Evolutionary conservation across 2,797 vertebrate species (phyloP).

Genomic region (Xyrichtys novacula): DNA sequence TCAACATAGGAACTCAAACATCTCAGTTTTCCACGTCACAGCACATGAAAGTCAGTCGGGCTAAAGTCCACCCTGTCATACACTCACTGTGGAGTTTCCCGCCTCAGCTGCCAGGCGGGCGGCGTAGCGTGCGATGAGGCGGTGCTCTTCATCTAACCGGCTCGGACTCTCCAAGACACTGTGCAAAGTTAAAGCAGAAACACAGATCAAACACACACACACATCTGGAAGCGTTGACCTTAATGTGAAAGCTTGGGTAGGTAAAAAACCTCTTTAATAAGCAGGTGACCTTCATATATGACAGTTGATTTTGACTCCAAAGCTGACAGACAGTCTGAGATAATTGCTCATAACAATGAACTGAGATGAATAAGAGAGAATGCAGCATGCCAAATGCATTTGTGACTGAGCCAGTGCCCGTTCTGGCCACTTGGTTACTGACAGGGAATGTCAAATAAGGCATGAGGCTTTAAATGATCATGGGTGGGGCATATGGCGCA

Average conservation of each 20-base stretch:
- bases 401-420: constrained; percentile 32
- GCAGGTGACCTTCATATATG: constrained; percentile 42
- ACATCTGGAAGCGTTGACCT: constrained; percentile 22
- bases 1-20: not conserved
- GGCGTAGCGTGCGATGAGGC: constrained; percentile 96
- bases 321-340: constrained; percentile 37
- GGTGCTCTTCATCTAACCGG: constrained; percentile 94
- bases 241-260: constrained; percentile 25
- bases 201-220: constrained; percentile 40
- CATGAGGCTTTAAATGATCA: constrained; percentile 49
- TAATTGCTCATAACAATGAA: constrained; percentile 46
- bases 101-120: constrained; percentile 95
- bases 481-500: constrained; percentile 65
- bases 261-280: constrained; percentile 22
- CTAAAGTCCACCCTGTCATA: constrained; percentile 27
- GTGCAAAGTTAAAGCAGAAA: constrained; percentile 63
- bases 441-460: constrained; percentile 59
- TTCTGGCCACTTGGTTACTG: constrained; percentile 35
- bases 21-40: constrained; percentile 18
- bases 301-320: constrained; percentile 29
- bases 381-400: constrained; percentile 50
- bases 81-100: constrained; percentile 91
- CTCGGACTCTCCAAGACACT: constrained; percentile 96
- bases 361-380: constrained; percentile 34
- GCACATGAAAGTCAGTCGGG: constrained; percentile 38